A percentile compares a stretch with the other conserved stretches of the same genome.
These are phyloP conservation scores for Plecturocebus donacophilus DNA, from an alignment of 2,113 vertebrate genomes.

Conservation along the genomic window DNA sequence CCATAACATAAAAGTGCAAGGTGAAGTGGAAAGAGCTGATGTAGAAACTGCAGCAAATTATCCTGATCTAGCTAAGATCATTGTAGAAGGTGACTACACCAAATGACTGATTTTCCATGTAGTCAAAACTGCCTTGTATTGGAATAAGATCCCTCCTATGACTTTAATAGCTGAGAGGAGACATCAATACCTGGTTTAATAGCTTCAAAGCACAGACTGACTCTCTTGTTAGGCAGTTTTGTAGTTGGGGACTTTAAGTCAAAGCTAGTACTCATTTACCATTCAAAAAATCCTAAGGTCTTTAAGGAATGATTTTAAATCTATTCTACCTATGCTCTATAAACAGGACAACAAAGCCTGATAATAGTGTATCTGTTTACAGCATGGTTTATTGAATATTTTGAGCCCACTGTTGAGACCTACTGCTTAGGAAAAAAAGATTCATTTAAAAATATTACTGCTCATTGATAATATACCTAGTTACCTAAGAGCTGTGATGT, in stretches of 20 bases:
- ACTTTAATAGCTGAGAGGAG: neutral
- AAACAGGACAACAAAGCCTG: neutral
- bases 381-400: neutral
- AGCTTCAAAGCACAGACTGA: neutral
- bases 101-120: neutral
- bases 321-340: neutral
- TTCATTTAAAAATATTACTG: neutral
- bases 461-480: neutral
- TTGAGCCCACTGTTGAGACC: neutral
- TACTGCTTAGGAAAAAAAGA: neutral
- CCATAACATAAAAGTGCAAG: neutral
- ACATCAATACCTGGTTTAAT: neutral
- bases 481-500: neutral
- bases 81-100: neutral
- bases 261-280: neutral
- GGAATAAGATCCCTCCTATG: neutral
- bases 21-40: neutral
- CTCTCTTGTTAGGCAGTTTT: neutral
- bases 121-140: neutral
- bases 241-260: neutral
- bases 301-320: neutral
- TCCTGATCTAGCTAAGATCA: neutral
- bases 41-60: neutral
- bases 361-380: neutral
- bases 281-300: neutral